phyloP scores from a whole-genome alignment of 2,113 vertebrate genomes.

The Eolophus roseicapilla region DNA sequence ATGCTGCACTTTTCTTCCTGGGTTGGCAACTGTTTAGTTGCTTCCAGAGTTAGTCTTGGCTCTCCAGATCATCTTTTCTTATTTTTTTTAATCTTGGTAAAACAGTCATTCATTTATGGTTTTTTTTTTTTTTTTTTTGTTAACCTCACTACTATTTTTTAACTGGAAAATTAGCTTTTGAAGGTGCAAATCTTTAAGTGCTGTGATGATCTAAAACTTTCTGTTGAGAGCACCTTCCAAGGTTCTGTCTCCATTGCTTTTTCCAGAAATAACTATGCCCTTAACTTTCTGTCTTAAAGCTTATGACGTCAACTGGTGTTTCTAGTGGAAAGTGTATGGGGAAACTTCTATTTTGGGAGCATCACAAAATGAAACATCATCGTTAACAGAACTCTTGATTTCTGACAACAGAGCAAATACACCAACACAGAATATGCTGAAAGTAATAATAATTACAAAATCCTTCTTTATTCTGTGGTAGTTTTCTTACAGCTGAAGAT shows the following conservation, averaged over 20 bases:
- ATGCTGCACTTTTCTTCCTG: neutral
- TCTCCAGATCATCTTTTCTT: neutral
- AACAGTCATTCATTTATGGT: neutral
- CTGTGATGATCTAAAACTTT: neutral
- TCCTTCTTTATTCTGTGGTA: neutral
- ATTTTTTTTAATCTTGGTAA: neutral
- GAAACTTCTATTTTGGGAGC: neutral
- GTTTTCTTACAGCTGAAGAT: neutral
- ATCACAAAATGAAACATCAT: neutral
- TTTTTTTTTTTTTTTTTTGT: neutral
- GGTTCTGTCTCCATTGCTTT: neutral
- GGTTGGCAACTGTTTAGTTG: neutral
- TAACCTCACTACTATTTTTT: neutral
- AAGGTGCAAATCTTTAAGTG: neutral
- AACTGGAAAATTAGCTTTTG: neutral
- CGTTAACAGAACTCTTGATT: neutral
- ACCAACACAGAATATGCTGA: neutral
- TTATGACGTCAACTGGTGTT: neutral
- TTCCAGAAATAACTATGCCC: neutral
- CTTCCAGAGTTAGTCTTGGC: neutral
- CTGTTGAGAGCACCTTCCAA: neutral
- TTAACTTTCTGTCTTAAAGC: neutral
- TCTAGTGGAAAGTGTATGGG: neutral
- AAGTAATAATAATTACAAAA: neutral
- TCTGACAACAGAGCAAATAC: neutral